A percentile compares a stretch with the other conserved stretches of the same genome.
Conservation (phyloP, 2,113 vertebrate genomes). For the Myotis lucifugus region DNA sequence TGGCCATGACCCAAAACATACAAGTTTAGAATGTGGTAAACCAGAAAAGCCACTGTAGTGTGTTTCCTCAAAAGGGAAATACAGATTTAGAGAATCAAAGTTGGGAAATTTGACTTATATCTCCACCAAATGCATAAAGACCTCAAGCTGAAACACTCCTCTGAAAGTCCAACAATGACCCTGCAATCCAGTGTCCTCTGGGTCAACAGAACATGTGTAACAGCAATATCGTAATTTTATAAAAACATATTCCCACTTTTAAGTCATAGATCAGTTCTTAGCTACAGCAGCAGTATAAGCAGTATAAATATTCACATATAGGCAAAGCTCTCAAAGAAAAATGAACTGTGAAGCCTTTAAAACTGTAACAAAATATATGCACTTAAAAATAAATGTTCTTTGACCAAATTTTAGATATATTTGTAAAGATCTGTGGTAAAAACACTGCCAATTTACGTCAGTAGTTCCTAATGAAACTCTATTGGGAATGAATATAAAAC, state of each 20-base stretch:
- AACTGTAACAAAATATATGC: constrained; percentile 23
- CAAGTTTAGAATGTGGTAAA: constrained; percentile 14
- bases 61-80: constrained; percentile 27
- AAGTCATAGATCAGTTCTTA: background rate
- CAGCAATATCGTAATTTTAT: background rate
- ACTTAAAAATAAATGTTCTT: constrained; percentile 66
- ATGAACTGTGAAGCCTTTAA: constrained; percentile 53
- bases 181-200: background rate
- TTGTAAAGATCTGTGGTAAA: constrained; percentile 69
- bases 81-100: background rate
- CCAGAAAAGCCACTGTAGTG: background rate
- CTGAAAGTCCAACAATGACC: background rate
- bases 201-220: background rate
- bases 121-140: background rate
- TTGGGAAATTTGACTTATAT: background rate
- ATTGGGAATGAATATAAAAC: constrained; percentile 82
- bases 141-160: background rate
- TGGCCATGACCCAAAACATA: constrained; percentile 10
- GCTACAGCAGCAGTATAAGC: background rate
- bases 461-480: constrained; percentile 76
- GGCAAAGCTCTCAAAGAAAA: constrained; percentile 53
- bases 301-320: background rate
- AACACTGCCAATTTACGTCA: constrained; percentile 65
- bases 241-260: background rate
- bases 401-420: constrained; percentile 57